Conservation (phyloP, 1,140 invertebrate species). For the Panulirus ornatus region DNA sequence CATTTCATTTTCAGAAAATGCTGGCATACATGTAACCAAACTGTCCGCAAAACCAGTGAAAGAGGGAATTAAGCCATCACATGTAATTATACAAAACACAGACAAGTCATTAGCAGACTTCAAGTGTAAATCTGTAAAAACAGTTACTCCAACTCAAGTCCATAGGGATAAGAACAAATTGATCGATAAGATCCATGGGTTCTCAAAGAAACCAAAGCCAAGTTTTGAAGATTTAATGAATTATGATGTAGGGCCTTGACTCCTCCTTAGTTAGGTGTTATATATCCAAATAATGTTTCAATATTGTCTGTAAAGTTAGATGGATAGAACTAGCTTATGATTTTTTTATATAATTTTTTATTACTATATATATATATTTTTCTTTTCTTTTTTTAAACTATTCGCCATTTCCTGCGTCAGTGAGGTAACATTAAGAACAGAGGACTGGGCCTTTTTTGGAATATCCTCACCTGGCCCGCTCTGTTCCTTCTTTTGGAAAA, state of each 20-base stretch:
- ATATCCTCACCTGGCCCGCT: no score
- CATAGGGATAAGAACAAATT: not conserved
- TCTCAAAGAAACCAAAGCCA: not conserved
- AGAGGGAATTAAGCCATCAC: not conserved
- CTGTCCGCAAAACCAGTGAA: not conserved
- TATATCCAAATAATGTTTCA: not conserved
- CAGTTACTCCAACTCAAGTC: not conserved
- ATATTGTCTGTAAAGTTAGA: not conserved
- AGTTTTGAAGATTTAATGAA: slow-evolving; percentile 16
- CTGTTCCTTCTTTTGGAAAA: no score
- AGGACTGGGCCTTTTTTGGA: no score
- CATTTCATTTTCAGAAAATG: not conserved
- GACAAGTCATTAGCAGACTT: not conserved
- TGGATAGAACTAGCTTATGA: no score
- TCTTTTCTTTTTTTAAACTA: no score
- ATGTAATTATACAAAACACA: not conserved
- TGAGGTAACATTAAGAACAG: no score
- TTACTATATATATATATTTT: no score
- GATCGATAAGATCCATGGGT: not conserved
- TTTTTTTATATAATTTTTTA: no score
- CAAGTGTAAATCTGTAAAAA: not conserved
- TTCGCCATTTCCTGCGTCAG: no score
- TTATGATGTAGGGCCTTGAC: not conserved
- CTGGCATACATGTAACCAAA: not conserved
- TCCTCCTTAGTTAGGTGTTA: not conserved